Base-by-base conservation (phyloP, 2,113 vertebrate species). In the Girardinichthys multiradiatus region DNA sequence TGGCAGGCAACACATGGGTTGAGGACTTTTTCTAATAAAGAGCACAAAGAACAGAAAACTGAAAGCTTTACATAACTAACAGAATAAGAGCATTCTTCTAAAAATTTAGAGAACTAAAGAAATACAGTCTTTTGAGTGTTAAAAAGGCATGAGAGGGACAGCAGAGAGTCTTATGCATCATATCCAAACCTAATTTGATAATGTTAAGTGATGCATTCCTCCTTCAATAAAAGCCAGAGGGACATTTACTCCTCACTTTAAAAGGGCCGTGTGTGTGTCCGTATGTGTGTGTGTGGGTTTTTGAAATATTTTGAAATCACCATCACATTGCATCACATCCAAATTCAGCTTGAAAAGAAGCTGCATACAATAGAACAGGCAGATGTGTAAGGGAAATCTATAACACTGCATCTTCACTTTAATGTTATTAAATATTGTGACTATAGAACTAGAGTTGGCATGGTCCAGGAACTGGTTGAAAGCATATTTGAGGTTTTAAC, bases 201-300 rank as follows among this genome's bases (percentile, higher is more conserved):
- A 86, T 85, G 82, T 84, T 82, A 92, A 89, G 75, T 80, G 84
- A 91, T 89, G 83, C 83, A 89, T 89, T 89, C 85, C 76, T 80
- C 64, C 64, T 86, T 90, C 91, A 88, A 89, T 81, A 85, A 82
- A 84, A 87, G 48, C 71, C 82, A 83, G 68, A 80, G 76, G 79
- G 87, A 74, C 77, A 74, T 70, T 68, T 71, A 61, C 76, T 28
- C 24, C 39, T 45, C 12, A 28, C 30, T 51, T 37, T 82, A 74
- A 85, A 80, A 82, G 67, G 48, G 35, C 27, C 30, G 74, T 72
- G 28, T 70, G 57, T 76, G 30, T 68, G 42, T 8, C 17, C 67
- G 26, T 51, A 39, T 29, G 67, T 72, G 42, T 70, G 65, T 68
- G 24, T 70, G 51, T 9, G 21, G 64, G 27, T 67, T 72, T 14